phyloP scores from a whole-genome alignment of 2,113 vertebrate species.

The Zeus faber region DNA sequence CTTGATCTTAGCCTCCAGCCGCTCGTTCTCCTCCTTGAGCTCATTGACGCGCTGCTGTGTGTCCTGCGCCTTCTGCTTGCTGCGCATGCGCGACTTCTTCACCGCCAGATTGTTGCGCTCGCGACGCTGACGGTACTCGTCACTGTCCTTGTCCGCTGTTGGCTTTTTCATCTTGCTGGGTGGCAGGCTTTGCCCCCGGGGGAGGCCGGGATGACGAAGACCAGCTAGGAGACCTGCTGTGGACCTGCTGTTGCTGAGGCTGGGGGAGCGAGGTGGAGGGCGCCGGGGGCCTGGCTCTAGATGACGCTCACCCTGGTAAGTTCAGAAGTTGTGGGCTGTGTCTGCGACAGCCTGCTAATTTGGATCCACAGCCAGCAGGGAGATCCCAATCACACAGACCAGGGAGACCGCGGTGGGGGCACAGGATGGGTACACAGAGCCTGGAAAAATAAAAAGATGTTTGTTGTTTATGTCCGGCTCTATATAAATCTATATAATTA shows the following conservation, averaged over 20 bases:
- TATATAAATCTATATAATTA: too few species aligned
- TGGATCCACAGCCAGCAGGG: constrained; percentile 76
- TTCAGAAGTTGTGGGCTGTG: constrained; percentile 74
- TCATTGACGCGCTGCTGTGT: constrained; percentile 94
- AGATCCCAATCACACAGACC: too few species aligned
- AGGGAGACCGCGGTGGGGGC: too few species aligned
- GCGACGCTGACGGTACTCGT: constrained; percentile 90
- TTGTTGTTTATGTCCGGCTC: too few species aligned
- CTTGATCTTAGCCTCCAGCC: constrained; percentile 97
- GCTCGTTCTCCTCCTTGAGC: constrained; percentile 98
- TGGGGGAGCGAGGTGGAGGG: constrained; percentile 21
- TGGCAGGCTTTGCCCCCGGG: constrained; percentile 82
- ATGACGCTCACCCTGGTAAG: constrained; percentile 84
- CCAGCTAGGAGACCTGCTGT: constrained; percentile 87
- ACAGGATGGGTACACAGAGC: too few species aligned
- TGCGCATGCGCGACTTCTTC: constrained; percentile 96
- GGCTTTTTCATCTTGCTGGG: constrained; percentile 88
- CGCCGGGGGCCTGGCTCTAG: constrained; percentile 78
- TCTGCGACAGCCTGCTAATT: constrained; percentile 89
- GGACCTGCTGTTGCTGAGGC: constrained; percentile 31
- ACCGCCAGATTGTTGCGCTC: constrained; percentile 98
- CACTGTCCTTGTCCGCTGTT: constrained; percentile 85
- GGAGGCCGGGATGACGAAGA: constrained; percentile 69
- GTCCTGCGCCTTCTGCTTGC: constrained; percentile 97
- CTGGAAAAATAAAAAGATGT: too few species aligned